phyloP scores from a whole-genome alignment of 92 coral and sea anemone species.

The Heteractis magnifica region DNA sequence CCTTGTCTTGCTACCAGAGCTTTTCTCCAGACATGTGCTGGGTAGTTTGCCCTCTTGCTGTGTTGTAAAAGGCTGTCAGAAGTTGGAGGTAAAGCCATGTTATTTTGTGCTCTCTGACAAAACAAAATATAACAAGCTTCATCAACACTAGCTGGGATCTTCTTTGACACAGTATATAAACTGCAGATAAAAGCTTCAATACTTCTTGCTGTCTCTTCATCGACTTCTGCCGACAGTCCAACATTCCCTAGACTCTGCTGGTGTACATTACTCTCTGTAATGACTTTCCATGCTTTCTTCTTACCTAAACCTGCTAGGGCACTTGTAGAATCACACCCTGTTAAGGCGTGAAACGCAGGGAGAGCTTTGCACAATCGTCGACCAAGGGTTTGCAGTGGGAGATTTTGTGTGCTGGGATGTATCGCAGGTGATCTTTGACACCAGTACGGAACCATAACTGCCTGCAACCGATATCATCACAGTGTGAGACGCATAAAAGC shows the following conservation, averaged over 20 bases:
- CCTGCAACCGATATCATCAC: too few relatives aligned
- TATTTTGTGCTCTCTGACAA: constrained; percentile 49
- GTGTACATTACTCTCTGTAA: too few relatives aligned
- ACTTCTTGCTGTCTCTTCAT: not conserved
- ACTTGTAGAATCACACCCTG: constrained; percentile 26
- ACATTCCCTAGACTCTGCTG: too few relatives aligned
- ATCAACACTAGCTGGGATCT: constrained; percentile 30
- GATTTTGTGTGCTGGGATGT: constrained; percentile 60
- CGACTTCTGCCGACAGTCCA: not conserved
- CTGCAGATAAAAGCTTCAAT: constrained; percentile 48
- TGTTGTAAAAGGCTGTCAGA: constrained; percentile 55
- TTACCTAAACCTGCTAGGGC: not conserved
- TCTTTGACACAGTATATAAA: constrained; percentile 30
- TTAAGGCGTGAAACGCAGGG: constrained; percentile 59
- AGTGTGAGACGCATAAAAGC: too few relatives aligned
- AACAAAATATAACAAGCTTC: constrained; percentile 46
- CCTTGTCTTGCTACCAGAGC: constrained; percentile 56
- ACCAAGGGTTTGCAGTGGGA: constrained; percentile 32
- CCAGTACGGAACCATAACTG: too few relatives aligned
- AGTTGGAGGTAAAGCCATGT: constrained; percentile 51
- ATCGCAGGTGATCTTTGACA: not conserved
- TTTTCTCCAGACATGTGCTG: constrained; percentile 47
- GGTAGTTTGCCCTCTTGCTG: constrained; percentile 48
- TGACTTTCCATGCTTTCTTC: not conserved
- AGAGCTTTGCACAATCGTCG: constrained; percentile 36